Evolutionary conservation across 2,797 vertebrate species (phyloP).

Genomic region (Botia kubotai): DNA sequence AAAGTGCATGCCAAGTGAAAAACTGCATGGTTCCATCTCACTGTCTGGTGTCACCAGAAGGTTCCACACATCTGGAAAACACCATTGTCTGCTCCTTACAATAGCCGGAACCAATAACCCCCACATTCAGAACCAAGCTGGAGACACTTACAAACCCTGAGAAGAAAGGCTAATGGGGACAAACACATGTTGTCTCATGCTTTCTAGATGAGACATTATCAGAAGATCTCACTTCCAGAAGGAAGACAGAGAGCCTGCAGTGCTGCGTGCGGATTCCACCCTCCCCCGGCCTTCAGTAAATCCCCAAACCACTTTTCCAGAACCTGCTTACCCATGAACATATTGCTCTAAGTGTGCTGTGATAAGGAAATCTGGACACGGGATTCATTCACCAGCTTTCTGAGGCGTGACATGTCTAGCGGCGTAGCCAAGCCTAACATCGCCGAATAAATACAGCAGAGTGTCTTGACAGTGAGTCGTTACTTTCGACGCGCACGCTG

Average conservation of each 20-base stretch:
- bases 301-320: slow-evolving; percentile 21
- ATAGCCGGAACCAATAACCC: background rate
- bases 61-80: slow-evolving; percentile 28
- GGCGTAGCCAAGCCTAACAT: slow-evolving; percentile 49
- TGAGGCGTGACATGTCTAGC: slow-evolving; percentile 39
- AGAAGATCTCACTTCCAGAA: slow-evolving; percentile 28
- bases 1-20: no score
- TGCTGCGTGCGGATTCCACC: background rate
- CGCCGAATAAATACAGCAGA: slow-evolving; percentile 46
- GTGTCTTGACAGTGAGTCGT: slow-evolving; percentile 53
- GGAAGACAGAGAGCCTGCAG: background rate
- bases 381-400: slow-evolving; percentile 26
- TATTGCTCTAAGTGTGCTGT: slow-evolving; percentile 17
- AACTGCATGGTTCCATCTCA: slow-evolving; percentile 1
- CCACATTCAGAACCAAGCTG: slow-evolving; percentile 25
- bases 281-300: background rate
- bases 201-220: slow-evolving; percentile 46
- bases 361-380: slow-evolving; percentile 37
- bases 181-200: slow-evolving; percentile 29
- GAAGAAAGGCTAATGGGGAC: slow-evolving; percentile 3
- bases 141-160: slow-evolving; percentile 47
- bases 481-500: slow-evolving; percentile 46
- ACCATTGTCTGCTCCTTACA: background rate
- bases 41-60: slow-evolving; percentile 37
- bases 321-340: slow-evolving; percentile 4